A percentile compares a stretch with the other conserved stretches of the same genome.
phyloP scores from a whole-genome alignment of 1,140 invertebrate species.

The Hermatobates lingyangjiaoensis region DNA sequence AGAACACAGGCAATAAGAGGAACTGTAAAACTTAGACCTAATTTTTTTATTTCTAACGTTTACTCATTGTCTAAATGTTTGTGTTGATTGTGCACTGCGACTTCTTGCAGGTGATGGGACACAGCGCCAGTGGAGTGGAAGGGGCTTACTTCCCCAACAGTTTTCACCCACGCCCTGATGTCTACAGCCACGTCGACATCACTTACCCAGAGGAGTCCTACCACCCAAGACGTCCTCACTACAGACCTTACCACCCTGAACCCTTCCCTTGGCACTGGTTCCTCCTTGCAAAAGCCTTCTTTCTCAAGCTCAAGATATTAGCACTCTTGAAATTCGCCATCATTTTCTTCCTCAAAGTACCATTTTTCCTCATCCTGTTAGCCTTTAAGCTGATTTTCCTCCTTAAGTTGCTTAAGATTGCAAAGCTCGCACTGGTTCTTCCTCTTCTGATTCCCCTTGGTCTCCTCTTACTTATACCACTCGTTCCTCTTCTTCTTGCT shows the following conservation, averaged over 20 bases:
- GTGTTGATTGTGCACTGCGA: too few species aligned
- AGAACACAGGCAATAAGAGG: too few species aligned
- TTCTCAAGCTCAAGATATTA: neutral
- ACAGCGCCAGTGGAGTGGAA: neutral
- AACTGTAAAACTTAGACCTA: too few species aligned
- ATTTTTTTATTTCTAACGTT: too few species aligned
- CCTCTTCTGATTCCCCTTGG: neutral
- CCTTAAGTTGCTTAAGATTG: slow-evolving; percentile 6
- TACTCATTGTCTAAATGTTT: too few species aligned
- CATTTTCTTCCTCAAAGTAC: slow-evolving; percentile 6
- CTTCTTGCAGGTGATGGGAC: too few species aligned
- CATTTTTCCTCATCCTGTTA: slow-evolving; percentile 4
- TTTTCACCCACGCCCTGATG: neutral
- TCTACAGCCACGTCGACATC: neutral
- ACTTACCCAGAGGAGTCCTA: neutral
- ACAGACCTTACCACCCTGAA: neutral
- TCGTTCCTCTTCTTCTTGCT: neutral
- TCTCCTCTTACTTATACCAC: slow-evolving; percentile 2
- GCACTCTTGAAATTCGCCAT: neutral
- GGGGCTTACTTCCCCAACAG: neutral
- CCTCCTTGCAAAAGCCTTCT: neutral
- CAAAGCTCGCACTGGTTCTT: neutral
- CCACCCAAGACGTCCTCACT: neutral
- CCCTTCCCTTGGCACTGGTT: neutral
- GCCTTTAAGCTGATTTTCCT: slow-evolving; percentile 2